Conservation (phyloP, 1,140 invertebrate species). For the Spodoptera litura region DNA sequence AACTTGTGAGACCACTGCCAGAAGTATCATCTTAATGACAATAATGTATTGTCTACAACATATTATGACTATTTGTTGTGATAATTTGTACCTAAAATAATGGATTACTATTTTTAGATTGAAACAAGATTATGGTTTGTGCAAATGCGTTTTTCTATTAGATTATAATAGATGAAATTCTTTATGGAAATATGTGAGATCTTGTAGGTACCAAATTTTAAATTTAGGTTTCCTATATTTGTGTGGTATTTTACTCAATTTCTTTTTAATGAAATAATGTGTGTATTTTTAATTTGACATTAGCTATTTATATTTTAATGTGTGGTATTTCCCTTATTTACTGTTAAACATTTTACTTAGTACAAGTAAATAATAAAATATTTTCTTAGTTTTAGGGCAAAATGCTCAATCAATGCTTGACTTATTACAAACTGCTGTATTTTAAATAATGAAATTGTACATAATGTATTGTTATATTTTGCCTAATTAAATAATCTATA, state of each 20-base stretch:
- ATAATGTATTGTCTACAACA: no score
- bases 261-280: conserved; percentile 23
- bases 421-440: conserved; percentile 2
- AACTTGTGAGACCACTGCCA: conserved; percentile 69
- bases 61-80: no score
- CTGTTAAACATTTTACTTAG: conserved; percentile 9
- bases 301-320: conserved; percentile 14
- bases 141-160: not conserved
- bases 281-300: conserved; percentile 15
- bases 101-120: not conserved
- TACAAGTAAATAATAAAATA: conserved; percentile 29
- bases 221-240: conserved; percentile 17
- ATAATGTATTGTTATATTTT: conserved; percentile 43
- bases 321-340: conserved; percentile 12
- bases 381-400: conserved; percentile 40
- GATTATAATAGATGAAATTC: not conserved
- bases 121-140: not conserved
- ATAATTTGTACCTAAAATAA: no score
- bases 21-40: not conserved
- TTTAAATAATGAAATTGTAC: conserved; percentile 43
- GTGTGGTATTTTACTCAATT: conserved; percentile 25
- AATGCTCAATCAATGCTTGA: conserved; percentile 36
- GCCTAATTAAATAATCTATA: conserved; percentile 40
- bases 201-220: not conserved
- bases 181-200: not conserved